Percentiles rank a stretch among this genome's conserved stretches.
Evolutionary conservation across 2,888 invertebrate species (phyloP).

Genomic region (Drosophila aldrichi): DNA sequence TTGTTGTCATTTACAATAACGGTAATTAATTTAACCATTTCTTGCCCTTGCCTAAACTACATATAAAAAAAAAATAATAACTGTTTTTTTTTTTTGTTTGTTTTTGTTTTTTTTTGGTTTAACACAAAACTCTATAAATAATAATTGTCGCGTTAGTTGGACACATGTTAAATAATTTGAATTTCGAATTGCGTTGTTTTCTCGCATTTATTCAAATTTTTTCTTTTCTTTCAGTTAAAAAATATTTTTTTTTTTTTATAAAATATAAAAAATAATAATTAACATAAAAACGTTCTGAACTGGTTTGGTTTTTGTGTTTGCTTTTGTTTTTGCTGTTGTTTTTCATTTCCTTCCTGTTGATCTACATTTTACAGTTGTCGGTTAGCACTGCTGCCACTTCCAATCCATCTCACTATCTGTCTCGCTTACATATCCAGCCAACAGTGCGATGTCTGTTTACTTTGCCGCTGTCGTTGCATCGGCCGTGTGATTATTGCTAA

Average conservation of each 20-base stretch:
- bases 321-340: conserved; percentile 31
- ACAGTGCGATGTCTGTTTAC: conserved; percentile 20
- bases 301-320: conserved; percentile 75
- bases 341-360: conserved; percentile 24
- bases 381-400: conserved; percentile 10
- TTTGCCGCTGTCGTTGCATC: conserved; percentile 29
- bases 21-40: conserved; percentile 20
- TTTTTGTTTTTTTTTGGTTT: conserved; percentile 24
- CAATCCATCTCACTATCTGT: background rate
- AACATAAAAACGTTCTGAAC: conserved; percentile 80
- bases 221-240: conserved; percentile 31
- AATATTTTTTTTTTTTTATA: conserved; percentile 42
- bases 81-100: conserved; percentile 4
- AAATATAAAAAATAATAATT: conserved; percentile 77
- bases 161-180: conserved; percentile 26
- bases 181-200: conserved; percentile 42
- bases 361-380: conserved; percentile 32
- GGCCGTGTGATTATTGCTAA: conserved; percentile 33
- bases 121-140: conserved; percentile 26
- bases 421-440: background rate
- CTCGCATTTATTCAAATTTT: conserved; percentile 59
- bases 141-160: conserved; percentile 23
- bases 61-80: conserved; percentile 42
- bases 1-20: conserved; percentile 20
- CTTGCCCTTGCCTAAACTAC: conserved; percentile 38